phyloP scores from a whole-genome alignment of 1,140 invertebrate species.

The Oppia nitens region DNA sequence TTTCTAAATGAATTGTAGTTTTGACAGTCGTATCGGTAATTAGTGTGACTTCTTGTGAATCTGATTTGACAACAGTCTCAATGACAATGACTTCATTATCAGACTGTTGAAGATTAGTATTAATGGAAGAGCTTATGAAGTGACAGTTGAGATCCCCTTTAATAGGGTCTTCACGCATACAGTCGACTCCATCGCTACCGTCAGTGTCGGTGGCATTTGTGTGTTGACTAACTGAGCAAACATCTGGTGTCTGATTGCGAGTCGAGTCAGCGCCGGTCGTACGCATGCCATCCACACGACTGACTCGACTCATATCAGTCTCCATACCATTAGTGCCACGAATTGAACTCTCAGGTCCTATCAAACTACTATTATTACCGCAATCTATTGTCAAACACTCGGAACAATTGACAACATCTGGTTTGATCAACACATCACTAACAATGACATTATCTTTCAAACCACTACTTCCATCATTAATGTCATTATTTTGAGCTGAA shows the following conservation, averaged over 20 bases:
- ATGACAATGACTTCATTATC: not conserved
- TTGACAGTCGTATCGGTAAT: not conserved
- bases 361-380: not conserved
- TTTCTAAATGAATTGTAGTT: not conserved
- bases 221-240: not conserved
- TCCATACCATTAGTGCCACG: not conserved
- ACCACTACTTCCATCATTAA: not conserved
- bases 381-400: not conserved
- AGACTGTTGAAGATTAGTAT: not conserved
- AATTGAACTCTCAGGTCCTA: not conserved
- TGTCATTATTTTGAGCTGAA: not conserved
- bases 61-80: not conserved
- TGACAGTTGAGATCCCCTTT: not conserved
- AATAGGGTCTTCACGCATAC: not conserved
- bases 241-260: not conserved
- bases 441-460: not conserved
- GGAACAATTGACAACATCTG: not conserved
- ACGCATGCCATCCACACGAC: not conserved
- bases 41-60: not conserved
- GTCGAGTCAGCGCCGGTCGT: too few species aligned
- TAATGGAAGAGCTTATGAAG: not conserved
- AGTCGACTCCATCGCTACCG: not conserved
- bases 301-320: not conserved
- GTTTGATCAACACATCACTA: too few species aligned
- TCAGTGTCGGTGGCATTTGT: too few species aligned